Evolutionary conservation across 2,888 invertebrate genomes (phyloP).

Genomic region (Leuctra nigra): DNA sequence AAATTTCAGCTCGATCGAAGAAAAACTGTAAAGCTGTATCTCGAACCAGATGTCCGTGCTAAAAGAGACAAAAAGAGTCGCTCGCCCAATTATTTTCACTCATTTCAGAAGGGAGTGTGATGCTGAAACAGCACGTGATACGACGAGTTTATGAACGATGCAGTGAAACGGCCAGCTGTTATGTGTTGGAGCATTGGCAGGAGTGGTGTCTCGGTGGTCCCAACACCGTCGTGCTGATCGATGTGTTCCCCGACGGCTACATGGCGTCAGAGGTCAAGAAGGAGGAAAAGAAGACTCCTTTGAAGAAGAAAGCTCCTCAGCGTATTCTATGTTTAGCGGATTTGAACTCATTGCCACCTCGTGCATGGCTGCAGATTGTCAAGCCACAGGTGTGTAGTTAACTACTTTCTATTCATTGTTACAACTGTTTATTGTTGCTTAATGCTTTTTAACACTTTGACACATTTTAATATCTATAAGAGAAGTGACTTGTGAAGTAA

Average conservation of each 20-base stretch:
- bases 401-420: no score
- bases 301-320: slow-evolving; percentile 35
- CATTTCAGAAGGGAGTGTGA: no score
- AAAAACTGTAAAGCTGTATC: no score
- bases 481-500: no score
- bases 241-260: slow-evolving; percentile 57
- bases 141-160: slow-evolving; percentile 51
- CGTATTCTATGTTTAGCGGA: slow-evolving; percentile 60
- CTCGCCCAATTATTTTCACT: no score
- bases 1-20: no score
- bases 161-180: slow-evolving; percentile 45
- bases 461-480: no score
- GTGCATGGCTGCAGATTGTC: slow-evolving; percentile 38
- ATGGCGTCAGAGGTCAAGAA: slow-evolving; percentile 41
- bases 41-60: no score
- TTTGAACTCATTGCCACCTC: slow-evolving; percentile 43
- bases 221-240: slow-evolving; percentile 54
- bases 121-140: slow-evolving; percentile 30
- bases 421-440: no score
- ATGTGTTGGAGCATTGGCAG: slow-evolving; percentile 43
- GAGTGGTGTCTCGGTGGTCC: slow-evolving; percentile 50
- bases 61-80: no score
- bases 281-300: slow-evolving; percentile 41
- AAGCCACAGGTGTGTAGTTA: not conserved
- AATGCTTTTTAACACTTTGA: no score